Conservation (phyloP, 2,113 vertebrate genomes). For the Entomyzon cyanotis region DNA sequence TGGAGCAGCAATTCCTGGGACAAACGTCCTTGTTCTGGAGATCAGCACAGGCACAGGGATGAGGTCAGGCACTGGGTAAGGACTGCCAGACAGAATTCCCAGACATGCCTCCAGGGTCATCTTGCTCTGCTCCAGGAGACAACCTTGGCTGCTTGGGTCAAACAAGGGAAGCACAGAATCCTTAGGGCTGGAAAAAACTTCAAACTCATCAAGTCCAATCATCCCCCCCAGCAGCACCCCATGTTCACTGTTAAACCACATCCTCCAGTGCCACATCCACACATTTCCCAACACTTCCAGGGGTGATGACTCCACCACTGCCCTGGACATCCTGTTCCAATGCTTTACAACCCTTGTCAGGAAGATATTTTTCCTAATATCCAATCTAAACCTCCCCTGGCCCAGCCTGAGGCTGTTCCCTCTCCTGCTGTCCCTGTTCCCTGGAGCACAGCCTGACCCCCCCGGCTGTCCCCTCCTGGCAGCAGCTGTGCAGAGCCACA, state of each 20-base stretch:
- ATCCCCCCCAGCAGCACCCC: not conserved
- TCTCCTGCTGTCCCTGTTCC: not conserved
- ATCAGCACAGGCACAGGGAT: not conserved
- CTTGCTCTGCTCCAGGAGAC: not conserved
- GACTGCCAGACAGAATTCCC: not conserved
- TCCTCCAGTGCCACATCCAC: not conserved
- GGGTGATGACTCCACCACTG: not conserved
- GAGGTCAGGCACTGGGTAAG: not conserved
- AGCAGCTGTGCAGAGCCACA: not conserved
- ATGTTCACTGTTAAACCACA: rapidly evolving
- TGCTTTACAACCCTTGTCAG: too few relatives aligned
- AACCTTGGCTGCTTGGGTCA: not conserved
- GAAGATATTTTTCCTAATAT: not conserved
- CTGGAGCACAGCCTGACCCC: not conserved
- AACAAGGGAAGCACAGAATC: not conserved
- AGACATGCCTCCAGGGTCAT: not conserved
- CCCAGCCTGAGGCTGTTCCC: not conserved
- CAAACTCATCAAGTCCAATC: not conserved
- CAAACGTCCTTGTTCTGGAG: not conserved
- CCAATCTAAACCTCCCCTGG: not conserved
- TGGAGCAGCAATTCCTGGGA: not conserved
- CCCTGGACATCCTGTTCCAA: not conserved
- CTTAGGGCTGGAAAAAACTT: not conserved
- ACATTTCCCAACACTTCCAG: rapidly evolving
- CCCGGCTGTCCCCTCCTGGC: not conserved